Evolutionary conservation across 2,113 vertebrate genomes (phyloP), one percentile per base, ranked within the genome.

Genomic region (Oreotrochilus melanogaster): DNA sequence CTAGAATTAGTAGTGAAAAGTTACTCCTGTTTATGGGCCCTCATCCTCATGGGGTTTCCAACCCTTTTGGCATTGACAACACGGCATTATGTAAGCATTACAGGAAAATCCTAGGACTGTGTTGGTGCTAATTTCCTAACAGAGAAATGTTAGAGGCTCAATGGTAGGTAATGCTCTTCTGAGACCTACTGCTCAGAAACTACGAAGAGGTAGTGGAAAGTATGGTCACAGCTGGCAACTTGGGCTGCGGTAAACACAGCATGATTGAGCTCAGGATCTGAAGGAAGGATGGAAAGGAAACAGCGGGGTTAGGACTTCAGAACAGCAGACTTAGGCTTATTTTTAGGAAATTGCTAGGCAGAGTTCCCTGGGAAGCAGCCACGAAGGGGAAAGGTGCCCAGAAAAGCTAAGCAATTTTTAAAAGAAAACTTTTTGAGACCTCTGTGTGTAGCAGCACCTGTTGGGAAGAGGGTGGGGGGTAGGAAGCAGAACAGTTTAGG

Each of bases 331-430:
- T 94, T 69, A 0, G 6, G 9, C 14, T 92, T 94, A 86, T 93
- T 97, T 96, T 95, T 95, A 92, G 92, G 75, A 31, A 86, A 83
- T 21, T 78, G 39, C 56, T 76, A 66, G 82, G 88, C 71, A 80
- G 31, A 79, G 37, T 88, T 71, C 86, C 82, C 37, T 94, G 95
- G 90, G 86, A 95, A 95, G 56, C 42, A 83, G 88, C 75, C 88
- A 88, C 62, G 64, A 86, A 92, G 31, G 54, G 91, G 64, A 93
- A 96, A 92, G 58, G 58, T 92, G 88, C 75, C 85, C 67, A 86
- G 94, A 88, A 93, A 92, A 88, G 25, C 92, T 92, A 88, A 62
- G 62, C 88, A 69, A 76, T 85, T 89, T 93, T 95, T 92, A 87
- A 86, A 86, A 93, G 86, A 88, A 93, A 73, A 62, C 42, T 82